phyloP scores from a whole-genome alignment of 2,797 vertebrate genomes.

The Melanotaenia boesemani region DNA sequence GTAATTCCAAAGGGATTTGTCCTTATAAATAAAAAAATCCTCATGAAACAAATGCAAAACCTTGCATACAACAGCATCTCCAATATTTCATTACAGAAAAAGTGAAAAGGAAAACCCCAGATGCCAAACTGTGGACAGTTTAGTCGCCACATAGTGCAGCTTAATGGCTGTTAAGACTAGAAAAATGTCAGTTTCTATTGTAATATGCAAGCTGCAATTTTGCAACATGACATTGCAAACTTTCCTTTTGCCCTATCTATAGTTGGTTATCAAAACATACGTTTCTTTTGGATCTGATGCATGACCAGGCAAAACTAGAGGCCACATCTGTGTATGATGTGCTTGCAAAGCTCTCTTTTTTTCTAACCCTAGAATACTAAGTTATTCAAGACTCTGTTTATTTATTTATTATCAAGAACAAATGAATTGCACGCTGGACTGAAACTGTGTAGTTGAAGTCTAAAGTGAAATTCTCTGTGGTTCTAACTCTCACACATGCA shows the following conservation, averaged over 20 bases:
- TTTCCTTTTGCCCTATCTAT: background rate
- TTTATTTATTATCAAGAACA: slow-evolving; percentile 11
- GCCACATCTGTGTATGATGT: background rate
- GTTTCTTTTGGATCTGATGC: too few species aligned
- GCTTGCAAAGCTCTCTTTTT: slow-evolving; percentile 6
- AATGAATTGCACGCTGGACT: background rate
- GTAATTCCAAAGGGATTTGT: slow-evolving; percentile 38
- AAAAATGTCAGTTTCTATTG: background rate
- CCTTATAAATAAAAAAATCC: slow-evolving; percentile 63
- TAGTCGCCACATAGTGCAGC: background rate
- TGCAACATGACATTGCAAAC: background rate
- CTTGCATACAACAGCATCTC: background rate
- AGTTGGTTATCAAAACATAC: background rate
- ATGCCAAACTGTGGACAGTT: slow-evolving; percentile 2
- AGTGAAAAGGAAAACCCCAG: slow-evolving; percentile 18
- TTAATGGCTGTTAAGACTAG: background rate
- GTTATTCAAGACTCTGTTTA: slow-evolving; percentile 9
- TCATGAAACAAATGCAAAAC: slow-evolving; percentile 19
- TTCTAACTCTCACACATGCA: background rate
- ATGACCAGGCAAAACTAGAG: background rate
- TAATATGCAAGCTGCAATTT: background rate
- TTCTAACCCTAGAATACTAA: slow-evolving; percentile 10
- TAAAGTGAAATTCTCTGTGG: background rate
- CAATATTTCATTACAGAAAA: background rate
- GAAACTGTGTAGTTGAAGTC: slow-evolving; percentile 1